Base-by-base conservation (phyloP, 2,888 invertebrate species). In the Xestia xanthographa region DNA sequence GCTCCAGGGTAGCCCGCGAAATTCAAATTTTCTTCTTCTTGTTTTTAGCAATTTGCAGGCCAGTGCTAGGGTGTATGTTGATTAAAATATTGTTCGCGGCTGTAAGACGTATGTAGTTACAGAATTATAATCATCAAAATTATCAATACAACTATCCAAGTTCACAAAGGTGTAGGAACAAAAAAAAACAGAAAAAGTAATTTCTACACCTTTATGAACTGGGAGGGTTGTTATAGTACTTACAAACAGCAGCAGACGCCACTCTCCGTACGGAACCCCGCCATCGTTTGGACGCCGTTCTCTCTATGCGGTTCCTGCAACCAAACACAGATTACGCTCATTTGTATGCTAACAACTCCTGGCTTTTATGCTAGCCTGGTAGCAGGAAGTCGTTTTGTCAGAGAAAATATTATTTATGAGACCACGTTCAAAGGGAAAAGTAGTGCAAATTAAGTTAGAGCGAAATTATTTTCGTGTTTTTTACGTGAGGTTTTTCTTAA, bases 261-360 rank as follows among this genome's bases (percentile, higher is more conserved):
- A 96, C 80, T 60, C 96, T 92, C 20, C 96, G 90, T 48, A 95
- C 86, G 5, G 96, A 94, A 22, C 96, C 96, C 17, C 96, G 93
- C 96, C 96, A 96, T 92, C 95, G 90, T 84, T 96, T 96, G 48
- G 96, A 96, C 50, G 95, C 91, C 62, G 93, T 93, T 83, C 95
- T 92, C 84, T 96, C 96, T 81, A 96, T 93, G 83, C 96, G 94
- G 87, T 95, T 95, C 87, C 96, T 96, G 93, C 2, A 93, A 94
- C 85, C 87, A 83, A 79, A 81, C 53, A 75, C 62, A 72, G 65
- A 85, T 66, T 69, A 84, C 56, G 29, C 48, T 63, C 69, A 84
- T 87, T 87, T 82, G 70, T 79, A 87, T 88, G 65, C 65, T 73
- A 77, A 77, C 66, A 65, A 70, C 66, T 83, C 66, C 43, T 70